Conservation (phyloP, 2,797 vertebrate species). For the Thamnophis elegans region DNA sequence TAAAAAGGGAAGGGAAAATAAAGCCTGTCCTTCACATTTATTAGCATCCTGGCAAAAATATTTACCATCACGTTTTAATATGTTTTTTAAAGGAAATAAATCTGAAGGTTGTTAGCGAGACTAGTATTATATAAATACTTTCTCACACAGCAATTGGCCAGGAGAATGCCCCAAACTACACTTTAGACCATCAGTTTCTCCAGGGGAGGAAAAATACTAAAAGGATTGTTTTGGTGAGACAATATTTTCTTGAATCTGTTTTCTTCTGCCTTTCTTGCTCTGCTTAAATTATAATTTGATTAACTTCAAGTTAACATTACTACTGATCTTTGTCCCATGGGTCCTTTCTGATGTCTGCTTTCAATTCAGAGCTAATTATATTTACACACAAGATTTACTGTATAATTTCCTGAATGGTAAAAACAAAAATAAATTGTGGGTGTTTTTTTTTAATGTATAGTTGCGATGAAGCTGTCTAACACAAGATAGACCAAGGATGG, state of each 20-base stretch:
- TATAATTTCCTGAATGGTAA: neutral
- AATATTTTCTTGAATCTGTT: neutral
- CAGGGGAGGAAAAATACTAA: neutral
- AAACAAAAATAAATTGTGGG: neutral
- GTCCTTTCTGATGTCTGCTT: conserved; percentile 31
- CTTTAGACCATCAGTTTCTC: neutral
- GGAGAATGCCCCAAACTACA: neutral
- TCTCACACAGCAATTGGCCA: neutral
- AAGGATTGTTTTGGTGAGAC: neutral
- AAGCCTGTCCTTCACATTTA: neutral
- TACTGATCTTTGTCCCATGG: conserved; percentile 37
- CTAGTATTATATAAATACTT: neutral
- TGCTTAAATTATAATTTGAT: neutral
- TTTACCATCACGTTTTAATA: neutral
- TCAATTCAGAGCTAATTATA: neutral
- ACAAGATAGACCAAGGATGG: neutral
- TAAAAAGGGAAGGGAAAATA: neutral
- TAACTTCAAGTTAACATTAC: neutral
- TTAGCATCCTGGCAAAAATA: neutral
- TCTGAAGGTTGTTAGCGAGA: neutral
- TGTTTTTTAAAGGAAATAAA: neutral
- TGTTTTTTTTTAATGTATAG: neutral
- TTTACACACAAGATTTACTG: neutral
- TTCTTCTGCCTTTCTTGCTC: neutral
- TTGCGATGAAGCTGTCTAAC: neutral